Conservation (phyloP, 2,888 invertebrate genomes). For the Xestoiulus laeticollis region DNA sequence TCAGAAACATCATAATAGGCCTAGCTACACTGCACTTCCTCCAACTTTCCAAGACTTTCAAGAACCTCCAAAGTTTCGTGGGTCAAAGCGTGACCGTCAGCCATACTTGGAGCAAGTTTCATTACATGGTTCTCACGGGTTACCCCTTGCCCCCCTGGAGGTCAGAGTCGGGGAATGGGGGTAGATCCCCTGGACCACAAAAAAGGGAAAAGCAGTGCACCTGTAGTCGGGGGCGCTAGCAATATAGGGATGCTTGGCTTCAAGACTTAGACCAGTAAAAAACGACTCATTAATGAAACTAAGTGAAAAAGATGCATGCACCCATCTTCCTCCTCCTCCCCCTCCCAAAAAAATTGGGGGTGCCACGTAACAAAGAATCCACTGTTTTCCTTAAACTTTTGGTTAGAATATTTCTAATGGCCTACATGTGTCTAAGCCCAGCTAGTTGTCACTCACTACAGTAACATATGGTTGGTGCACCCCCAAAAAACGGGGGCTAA, state of each 20-base stretch:
- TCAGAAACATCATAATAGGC: too few relatives aligned
- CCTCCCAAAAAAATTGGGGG: not conserved
- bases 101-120: not conserved
- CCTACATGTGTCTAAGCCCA: not conserved
- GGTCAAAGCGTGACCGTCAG: not conserved
- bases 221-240: not conserved
- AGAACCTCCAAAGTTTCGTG: not conserved
- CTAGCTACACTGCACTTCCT: too few relatives aligned
- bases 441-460: conserved; percentile 3
- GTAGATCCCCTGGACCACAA: not conserved
- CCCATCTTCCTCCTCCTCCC: not conserved
- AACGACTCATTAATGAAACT: conserved; percentile 29
- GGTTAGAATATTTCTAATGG: not conserved
- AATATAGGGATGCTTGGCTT: not conserved
- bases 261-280: not conserved
- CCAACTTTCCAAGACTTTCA: not conserved
- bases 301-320: conserved; percentile 35
- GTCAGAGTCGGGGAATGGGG: too few relatives aligned
- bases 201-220: not conserved
- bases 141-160: not conserved
- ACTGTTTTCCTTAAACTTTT: conserved; percentile 25
- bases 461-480: not conserved
- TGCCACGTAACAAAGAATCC: conserved; percentile 3
- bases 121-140: conserved; percentile 39
- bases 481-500: not conserved